Conservation (phyloP, 2,113 vertebrate genomes). For the Oostethus manadensis region DNA sequence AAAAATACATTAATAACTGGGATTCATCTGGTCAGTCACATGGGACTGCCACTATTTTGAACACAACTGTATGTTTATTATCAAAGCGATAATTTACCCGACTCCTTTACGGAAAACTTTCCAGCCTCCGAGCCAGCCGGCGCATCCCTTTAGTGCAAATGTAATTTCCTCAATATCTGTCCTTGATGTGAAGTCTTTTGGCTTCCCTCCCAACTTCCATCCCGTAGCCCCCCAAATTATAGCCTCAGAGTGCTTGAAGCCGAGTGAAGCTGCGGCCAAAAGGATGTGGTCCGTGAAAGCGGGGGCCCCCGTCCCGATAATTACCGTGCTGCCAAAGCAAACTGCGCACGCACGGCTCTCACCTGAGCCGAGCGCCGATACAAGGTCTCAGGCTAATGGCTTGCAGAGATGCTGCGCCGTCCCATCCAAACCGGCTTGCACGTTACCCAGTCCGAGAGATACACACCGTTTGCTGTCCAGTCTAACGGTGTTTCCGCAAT, state of each 20-base stretch:
- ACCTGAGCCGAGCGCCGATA: constrained; percentile 83
- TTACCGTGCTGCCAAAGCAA: constrained; percentile 86
- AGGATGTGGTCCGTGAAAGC: constrained; percentile 92
- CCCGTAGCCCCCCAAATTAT: constrained; percentile 81
- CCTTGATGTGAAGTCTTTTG: constrained; percentile 80
- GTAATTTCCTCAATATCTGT: constrained; percentile 69
- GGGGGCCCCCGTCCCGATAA: constrained; percentile 77
- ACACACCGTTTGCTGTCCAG: too few species aligned
- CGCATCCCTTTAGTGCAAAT: constrained; percentile 40
- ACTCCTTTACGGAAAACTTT: constrained; percentile 27
- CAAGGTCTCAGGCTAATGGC: constrained; percentile 74
- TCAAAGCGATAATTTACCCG: constrained; percentile 14
- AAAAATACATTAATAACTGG: too few species aligned
- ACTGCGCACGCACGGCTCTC: constrained; percentile 79
- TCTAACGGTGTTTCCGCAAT: too few species aligned
- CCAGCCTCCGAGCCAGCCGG: constrained; percentile 26
- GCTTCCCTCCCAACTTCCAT: constrained; percentile 70
- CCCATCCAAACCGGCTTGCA: constrained; percentile 66
- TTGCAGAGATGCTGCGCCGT: constrained; percentile 77
- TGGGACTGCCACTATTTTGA: too few species aligned
- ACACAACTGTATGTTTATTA: too few species aligned
- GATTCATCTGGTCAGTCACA: too few species aligned
- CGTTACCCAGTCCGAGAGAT: too few species aligned
- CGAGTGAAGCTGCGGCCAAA: constrained; percentile 81
- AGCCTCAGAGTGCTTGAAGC: constrained; percentile 71